Evolutionary conservation across 2,797 vertebrate genomes (phyloP), one percentile per base, ranked within the genome.

Genomic region (Leucoraja ocellata): DNA sequence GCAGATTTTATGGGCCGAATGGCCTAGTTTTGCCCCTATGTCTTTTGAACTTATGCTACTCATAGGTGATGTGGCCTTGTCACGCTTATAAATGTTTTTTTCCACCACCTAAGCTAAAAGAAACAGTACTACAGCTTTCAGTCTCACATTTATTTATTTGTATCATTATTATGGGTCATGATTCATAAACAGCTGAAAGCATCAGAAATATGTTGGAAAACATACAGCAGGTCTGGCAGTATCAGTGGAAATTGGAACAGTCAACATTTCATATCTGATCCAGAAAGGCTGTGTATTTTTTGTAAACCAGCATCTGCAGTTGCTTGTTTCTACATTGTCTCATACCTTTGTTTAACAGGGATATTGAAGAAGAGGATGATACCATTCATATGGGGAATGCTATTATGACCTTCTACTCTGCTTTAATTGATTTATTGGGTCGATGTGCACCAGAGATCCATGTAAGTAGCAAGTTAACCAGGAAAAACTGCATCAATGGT

Each of bases 401-500:
- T 93, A 98, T 99, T 94, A 99, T 99, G 98, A 99, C 98, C 71
- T 99, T 99, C 94, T 99, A 99, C 74, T 97, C 98, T 65, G 98
- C 98, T 93, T 96, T 99, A 73, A 99, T 99, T 76, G 98, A 99
- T 95, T 97, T 99, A 54, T 95, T 99, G 68, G 98, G 98, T 54
- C 98, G 98, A 61, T 99, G 98, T 94, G 98, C 98, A 68, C 98
- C 98, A 32, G 98, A 99, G 96, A 99, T 99, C 98, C 98, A 99
- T 46, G 98, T 99, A 95, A 97, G 98, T 97, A n/a, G 23, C 71
- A 92, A 76, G 46, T 92, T 25, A 74, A 76, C 13, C 25, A 76
- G 25, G 54, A 91, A 28, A 21, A 54, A 25, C 61, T 91, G 46
- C 32, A 91, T 39, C 39, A 39, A 83, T 78, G 28, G 61, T 73